Conservation (phyloP, 2,113 vertebrate genomes). For the Stictonetta naevosa region DNA sequence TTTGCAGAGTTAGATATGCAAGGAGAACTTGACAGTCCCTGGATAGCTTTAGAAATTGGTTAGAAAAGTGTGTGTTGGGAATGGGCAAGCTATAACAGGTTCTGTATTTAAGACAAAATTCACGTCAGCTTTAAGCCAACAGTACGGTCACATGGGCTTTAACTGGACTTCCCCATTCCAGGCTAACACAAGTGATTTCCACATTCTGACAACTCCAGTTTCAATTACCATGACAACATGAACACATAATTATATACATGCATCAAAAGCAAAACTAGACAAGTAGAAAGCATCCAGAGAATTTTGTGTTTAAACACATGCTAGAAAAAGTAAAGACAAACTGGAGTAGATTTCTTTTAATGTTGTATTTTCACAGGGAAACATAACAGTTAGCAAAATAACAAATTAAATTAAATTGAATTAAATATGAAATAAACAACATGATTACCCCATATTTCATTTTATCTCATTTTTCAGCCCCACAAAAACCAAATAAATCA, state of each 20-base stretch:
- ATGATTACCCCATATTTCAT: not conserved
- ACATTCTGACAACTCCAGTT: slow-evolving; percentile 61
- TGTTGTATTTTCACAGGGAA: not conserved
- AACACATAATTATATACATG: slow-evolving; percentile 69
- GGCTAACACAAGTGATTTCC: slow-evolving; percentile 60
- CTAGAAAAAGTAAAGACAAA: not conserved
- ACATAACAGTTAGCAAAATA: not conserved
- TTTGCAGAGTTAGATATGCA: not conserved
- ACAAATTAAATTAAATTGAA: not conserved
- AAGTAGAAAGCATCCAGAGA: slow-evolving; percentile 20
- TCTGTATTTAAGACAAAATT: not conserved
- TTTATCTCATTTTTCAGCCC: not conserved
- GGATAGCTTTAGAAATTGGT: not conserved
- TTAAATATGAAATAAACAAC: not conserved
- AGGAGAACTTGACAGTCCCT: not conserved
- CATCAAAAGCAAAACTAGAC: slow-evolving; percentile 19
- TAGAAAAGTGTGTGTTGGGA: not conserved
- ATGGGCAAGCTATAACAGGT: not conserved
- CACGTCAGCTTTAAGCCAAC: not conserved
- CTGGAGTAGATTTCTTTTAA: not conserved
- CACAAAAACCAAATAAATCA: not conserved
- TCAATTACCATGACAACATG: slow-evolving; percentile 76
- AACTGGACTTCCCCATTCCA: slow-evolving; percentile 39
- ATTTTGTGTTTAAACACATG: not conserved
- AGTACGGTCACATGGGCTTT: not conserved